Conservation (phyloP, 2,888 invertebrate species). For the Embidobia sp. region DNA sequence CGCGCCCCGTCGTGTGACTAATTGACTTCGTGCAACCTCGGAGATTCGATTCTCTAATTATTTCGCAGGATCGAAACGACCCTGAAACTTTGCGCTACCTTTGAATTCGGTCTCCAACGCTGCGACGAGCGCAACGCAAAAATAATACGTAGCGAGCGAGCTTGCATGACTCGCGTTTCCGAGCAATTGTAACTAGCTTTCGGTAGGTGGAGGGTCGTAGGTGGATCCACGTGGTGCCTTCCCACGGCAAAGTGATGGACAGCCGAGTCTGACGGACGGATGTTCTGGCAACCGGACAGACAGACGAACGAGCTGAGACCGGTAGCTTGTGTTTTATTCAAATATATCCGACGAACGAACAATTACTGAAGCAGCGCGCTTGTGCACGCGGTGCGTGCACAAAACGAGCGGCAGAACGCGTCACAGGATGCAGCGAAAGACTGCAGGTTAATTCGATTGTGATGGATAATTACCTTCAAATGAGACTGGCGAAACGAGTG, state of each 20-base stretch:
- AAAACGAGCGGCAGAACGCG: slow-evolving; percentile 64
- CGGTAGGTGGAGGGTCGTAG: slow-evolving; percentile 74
- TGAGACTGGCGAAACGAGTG: slow-evolving; percentile 66
- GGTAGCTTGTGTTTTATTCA: slow-evolving; percentile 82
- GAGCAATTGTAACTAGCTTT: slow-evolving; percentile 80
- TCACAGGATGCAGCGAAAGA: slow-evolving; percentile 75
- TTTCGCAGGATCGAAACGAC: slow-evolving; percentile 70
- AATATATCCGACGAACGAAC: slow-evolving; percentile 79
- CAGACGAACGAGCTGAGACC: slow-evolving; percentile 75
- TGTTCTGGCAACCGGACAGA: slow-evolving; percentile 74
- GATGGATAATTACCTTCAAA: slow-evolving; percentile 76
- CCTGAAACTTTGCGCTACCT: too few species aligned
- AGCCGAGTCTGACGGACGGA: slow-evolving; percentile 77
- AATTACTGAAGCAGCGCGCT: slow-evolving; percentile 74
- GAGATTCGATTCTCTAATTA: slow-evolving; percentile 73
- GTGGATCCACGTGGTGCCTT: slow-evolving; percentile 79
- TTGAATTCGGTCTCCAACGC: too few species aligned
- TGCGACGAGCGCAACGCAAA: too few species aligned
- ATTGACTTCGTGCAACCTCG: slow-evolving; percentile 70
- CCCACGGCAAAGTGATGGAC: slow-evolving; percentile 82
- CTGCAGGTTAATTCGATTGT: slow-evolving; percentile 78
- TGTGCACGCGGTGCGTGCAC: slow-evolving; percentile 68
- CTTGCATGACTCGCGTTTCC: slow-evolving; percentile 80
- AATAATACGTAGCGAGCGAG: too few species aligned
- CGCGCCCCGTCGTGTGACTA: slow-evolving; percentile 74